phyloP scores from a whole-genome alignment of 2,113 vertebrate species.

The Leptocoma aspasia region DNA sequence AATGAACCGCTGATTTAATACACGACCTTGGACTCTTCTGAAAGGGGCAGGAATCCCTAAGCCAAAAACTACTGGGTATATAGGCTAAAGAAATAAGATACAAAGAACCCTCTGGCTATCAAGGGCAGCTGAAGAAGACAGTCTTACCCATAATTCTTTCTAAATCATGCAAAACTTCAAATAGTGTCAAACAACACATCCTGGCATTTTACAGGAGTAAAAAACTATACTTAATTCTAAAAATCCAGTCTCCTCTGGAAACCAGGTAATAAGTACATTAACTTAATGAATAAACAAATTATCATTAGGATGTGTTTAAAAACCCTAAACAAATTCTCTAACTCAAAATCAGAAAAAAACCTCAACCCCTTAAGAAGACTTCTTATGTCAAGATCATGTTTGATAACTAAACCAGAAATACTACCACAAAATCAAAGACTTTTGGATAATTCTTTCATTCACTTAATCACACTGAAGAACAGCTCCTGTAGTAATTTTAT shows the following conservation, averaged over 20 bases:
- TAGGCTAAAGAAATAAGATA: not conserved
- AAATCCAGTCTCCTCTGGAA: not conserved
- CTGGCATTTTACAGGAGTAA: not conserved
- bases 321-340: not conserved
- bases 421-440: not conserved
- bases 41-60: not conserved
- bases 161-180: not conserved
- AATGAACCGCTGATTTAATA: not conserved
- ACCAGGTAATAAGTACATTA: not conserved
- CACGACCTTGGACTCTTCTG: not conserved
- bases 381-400: not conserved
- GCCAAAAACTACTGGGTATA: not conserved
- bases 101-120: not conserved
- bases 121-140: not conserved
- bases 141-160: not conserved
- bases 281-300: not conserved
- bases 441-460: conserved; percentile 11
- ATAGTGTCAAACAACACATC: not conserved
- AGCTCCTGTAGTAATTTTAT: not conserved
- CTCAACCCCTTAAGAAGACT: not conserved
- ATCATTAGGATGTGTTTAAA: not conserved
- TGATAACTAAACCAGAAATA: not conserved
- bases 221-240: not conserved
- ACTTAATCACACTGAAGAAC: not conserved
- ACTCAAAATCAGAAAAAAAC: not conserved